These are phyloP conservation scores for Tarsius wallacei DNA, from an alignment of 2,797 vertebrate species.

Conservation along the genomic window DNA sequence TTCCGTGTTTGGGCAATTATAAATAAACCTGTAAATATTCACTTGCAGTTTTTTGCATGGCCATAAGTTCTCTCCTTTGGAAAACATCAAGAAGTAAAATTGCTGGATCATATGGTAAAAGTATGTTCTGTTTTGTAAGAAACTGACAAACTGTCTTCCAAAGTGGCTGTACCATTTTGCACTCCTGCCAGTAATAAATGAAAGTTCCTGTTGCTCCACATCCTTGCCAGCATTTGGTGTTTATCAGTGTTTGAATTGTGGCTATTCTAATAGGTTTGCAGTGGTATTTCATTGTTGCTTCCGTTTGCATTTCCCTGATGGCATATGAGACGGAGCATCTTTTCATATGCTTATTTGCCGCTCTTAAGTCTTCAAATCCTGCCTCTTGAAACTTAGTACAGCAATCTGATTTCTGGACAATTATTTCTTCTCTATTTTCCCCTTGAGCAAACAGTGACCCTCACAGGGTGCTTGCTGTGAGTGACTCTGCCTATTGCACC, in stretches of 20 bases:
- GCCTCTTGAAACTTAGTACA: constrained; percentile 48
- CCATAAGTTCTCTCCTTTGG: background rate
- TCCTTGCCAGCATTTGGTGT: background rate
- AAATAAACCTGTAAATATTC: background rate
- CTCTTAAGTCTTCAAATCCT: background rate
- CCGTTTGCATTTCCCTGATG: background rate
- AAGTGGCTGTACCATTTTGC: background rate
- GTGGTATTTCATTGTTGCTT: background rate
- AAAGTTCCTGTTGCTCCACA: background rate
- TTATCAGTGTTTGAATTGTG: background rate
- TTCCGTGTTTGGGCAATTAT: background rate
- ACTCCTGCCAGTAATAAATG: background rate
- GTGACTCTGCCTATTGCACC: background rate
- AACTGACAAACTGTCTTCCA: background rate
- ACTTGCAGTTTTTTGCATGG: background rate
- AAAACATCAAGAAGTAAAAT: background rate
- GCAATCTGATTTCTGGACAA: background rate
- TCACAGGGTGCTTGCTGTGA: background rate
- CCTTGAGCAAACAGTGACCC: background rate
- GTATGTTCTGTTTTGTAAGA: background rate
- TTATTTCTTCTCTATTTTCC: constrained; percentile 17
- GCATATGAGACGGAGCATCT: background rate
- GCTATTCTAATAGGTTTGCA: background rate
- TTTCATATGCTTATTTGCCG: constrained; percentile 12
- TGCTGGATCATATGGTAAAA: background rate